Conservation (phyloP, 2,113 vertebrate genomes). For the Trachemys scripta region DNA sequence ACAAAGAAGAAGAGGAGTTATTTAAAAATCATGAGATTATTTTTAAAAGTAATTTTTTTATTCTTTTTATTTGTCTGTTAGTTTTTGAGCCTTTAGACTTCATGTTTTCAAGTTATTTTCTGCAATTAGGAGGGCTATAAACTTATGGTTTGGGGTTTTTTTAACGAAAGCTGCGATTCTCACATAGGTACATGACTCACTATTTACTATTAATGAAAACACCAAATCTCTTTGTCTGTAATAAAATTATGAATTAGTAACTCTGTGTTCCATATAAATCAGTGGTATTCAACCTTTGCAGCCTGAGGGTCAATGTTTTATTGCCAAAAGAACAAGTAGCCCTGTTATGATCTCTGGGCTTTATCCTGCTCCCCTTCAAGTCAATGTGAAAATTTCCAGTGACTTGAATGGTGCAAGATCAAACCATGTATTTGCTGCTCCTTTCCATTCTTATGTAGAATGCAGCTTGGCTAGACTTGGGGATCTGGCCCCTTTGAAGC, state of each 20-base stretch:
- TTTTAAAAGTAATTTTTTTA: not conserved
- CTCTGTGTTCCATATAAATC: not conserved
- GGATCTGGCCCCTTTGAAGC: accelerated
- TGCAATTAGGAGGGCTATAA: not conserved
- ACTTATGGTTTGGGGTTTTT: not conserved
- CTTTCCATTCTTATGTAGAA: not conserved
- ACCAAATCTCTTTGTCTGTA: not conserved
- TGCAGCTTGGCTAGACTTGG: not conserved
- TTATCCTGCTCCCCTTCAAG: not conserved
- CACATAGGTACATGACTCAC: not conserved
- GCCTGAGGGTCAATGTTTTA: not conserved
- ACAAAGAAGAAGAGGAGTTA: not conserved
- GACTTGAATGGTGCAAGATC: not conserved
- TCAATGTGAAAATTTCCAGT: not conserved
- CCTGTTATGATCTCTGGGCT: not conserved
- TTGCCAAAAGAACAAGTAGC: not conserved
- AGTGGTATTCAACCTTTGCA: not conserved
- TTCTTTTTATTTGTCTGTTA: not conserved
- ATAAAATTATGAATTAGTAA: not conserved
- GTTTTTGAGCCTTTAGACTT: not conserved
- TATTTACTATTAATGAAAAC: not conserved
- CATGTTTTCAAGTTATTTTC: not conserved
- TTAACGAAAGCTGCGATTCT: not conserved
- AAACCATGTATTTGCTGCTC: not conserved
- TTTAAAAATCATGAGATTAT: not conserved